Conservation (phyloP, 2,888 invertebrate species). For the Scaptomyza flava region DNA sequence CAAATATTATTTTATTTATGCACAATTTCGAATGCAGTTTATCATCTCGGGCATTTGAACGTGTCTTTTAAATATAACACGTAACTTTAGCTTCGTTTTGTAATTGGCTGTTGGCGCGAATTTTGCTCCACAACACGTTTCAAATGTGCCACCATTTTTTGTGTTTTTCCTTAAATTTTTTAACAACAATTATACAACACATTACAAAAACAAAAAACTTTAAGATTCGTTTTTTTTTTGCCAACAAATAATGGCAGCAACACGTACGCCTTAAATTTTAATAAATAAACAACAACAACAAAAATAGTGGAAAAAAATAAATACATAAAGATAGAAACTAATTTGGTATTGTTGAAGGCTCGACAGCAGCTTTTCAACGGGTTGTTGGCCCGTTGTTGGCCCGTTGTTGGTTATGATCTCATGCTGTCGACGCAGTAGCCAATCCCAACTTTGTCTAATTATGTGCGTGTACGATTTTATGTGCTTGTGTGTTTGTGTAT, state of each 20-base stretch:
- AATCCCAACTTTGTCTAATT: conserved; percentile 75
- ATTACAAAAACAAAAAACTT: conserved; percentile 35
- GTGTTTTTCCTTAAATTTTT: too few species aligned
- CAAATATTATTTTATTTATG: neutral
- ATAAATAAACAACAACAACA: conserved; percentile 13
- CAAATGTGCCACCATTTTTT: conserved; percentile 66
- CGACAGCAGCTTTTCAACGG: conserved; percentile 38
- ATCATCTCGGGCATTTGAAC: conserved; percentile 41
- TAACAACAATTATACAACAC: too few species aligned
- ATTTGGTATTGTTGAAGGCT: conserved; percentile 54
- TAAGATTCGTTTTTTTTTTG: conserved; percentile 36
- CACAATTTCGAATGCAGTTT: neutral
- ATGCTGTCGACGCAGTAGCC: conserved; percentile 57
- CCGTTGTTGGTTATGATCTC: conserved; percentile 59
- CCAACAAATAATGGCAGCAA: conserved; percentile 50
- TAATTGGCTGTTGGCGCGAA: conserved; percentile 63
- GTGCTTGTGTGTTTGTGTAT: conserved; percentile 37
- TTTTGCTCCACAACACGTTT: conserved; percentile 60
- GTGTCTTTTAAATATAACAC: conserved; percentile 64
- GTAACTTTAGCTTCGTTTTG: conserved; percentile 47
- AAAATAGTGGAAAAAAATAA: conserved; percentile 7
- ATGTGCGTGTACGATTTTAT: conserved; percentile 28
- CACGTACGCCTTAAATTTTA: conserved; percentile 62
- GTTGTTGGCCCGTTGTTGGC: conserved; percentile 32
- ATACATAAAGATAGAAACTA: conserved; percentile 44